Evolutionary conservation across 2,797 vertebrate genomes (phyloP), one percentile per base, ranked within the genome.

Genomic region (Pteronotus mesoamericanus): DNA sequence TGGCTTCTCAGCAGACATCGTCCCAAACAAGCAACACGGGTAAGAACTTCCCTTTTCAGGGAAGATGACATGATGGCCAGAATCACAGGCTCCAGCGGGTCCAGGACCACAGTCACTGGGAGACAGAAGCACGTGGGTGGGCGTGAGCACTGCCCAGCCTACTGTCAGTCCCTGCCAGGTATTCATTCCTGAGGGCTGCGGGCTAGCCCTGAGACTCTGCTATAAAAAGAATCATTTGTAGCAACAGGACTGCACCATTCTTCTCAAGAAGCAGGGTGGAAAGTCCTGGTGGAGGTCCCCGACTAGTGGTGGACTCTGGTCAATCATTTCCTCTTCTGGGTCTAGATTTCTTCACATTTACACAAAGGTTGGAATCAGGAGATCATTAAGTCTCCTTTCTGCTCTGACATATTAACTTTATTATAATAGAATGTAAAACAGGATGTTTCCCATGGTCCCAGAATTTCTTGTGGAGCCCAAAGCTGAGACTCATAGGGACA

Each of bases 131-230:
- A 1, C 9, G 21, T 24, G 46, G 29, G 9, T 0, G 59, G 11
- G 75, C 12, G 2, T 48, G 55, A 75, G 53, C 0, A 0, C 4
- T 8, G 8, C 18, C 42, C 12, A 48, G 21, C 11, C 61, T 6
- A 3, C 44, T 10, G 32, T n/a, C 37, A 57, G 37, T 15, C 7
- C 29, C 55, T 1, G 10, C 16, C 48, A 9, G 42, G 5, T 3
- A 18, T 4, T 34, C 51, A 44, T 44, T 12, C 18, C 39, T 0
- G 0, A 77, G 46, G 21, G 19, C 0, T 2, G 5, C 3, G 18
- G 21, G 3, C 1, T 16, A 14, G 79, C 12, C 57, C 21, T 2
- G 10, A 69, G 59, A 48, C 1, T 83, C 1, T 4, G 22, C 39
- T 75, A n/a, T 19, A 71, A 72, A 77, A 39, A n/a, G 19, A 12